Base-by-base conservation (phyloP, 2,797 vertebrate genomes). In the Siniperca obscura region DNA sequence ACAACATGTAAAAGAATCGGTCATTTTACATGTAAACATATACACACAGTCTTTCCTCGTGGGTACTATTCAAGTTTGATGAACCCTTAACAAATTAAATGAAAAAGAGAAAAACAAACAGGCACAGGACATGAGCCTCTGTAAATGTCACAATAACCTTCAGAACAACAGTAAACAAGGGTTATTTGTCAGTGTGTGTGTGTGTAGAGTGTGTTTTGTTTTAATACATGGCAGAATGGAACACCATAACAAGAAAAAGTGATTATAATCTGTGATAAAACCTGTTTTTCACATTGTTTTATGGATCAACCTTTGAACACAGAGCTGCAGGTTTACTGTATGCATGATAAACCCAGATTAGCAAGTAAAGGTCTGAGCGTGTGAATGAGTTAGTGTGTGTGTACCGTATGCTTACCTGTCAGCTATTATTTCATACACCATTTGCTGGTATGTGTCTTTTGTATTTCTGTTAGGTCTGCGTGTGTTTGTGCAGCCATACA, bases 251-350 rank as follows among this genome's bases (percentile, higher is more conserved):
- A 82, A 25, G 22, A 64, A 40, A 60, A 36, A 17, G 10, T 16
- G 76, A 84, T 82, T 42, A 69, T 8, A 79, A 64, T 71, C 68
- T 66, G 46, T 57, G 42, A 80, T 80, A 56, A 81, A 84, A 80
- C 12, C 46, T 12, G 48, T 36, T 79, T 62, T 55, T 83, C 22
- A 21, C 30, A 74, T 59, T 34, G 27, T 42, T 86, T 90, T 89
- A 91, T 84, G 69, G 70, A 52, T 70, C 57, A 78, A 92, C 86
- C 89, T 90, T 91, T 92, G 87, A 82, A 78, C 89, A 53, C 16
- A 64, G 22, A 67, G 25, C 69, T 27, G 68, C 61, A 68, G 60
- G 34, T 85, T 80, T 78, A 89, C 21, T 72, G 69, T 36, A 71
- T 44, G 79, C 52, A 92, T 30, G 8, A 21, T 62, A 42, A 86